A percentile compares a stretch with the other conserved stretches of the same genome.
These are phyloP conservation scores for Drosophila tanythrix DNA, from an alignment of 2,888 invertebrate genomes.

Conservation along the genomic window DNA sequence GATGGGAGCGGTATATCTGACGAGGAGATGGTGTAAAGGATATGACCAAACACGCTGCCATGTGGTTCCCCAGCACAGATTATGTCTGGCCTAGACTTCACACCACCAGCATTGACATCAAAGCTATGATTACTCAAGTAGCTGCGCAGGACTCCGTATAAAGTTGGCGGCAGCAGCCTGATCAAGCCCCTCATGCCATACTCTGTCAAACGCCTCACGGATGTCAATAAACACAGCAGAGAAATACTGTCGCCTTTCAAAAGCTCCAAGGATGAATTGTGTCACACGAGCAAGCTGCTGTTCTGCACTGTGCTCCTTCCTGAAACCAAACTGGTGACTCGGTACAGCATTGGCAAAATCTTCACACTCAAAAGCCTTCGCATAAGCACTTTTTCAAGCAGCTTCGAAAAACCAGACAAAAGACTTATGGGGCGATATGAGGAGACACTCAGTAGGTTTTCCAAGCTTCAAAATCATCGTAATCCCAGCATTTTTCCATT, in stretches of 20 bases:
- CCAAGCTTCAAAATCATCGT: background rate
- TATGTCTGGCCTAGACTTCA: too few species aligned
- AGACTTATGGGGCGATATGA: background rate
- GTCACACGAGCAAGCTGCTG: constrained; percentile 1
- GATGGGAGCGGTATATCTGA: too few species aligned
- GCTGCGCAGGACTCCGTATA: background rate
- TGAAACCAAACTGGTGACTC: background rate
- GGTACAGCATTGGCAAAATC: background rate
- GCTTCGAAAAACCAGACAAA: background rate
- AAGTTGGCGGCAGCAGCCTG: background rate
- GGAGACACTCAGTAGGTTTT: background rate
- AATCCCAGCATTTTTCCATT: background rate
- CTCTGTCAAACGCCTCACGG: background rate
- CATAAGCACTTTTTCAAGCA: background rate
- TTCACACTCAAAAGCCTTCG: background rate
- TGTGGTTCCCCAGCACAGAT: too few species aligned
- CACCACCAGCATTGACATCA: too few species aligned
- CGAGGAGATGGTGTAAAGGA: too few species aligned
- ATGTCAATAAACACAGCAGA: constrained; percentile 2
- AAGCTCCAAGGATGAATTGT: background rate
- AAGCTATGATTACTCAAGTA: too few species aligned
- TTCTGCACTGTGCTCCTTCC: background rate
- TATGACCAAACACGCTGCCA: too few species aligned
- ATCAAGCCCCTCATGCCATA: background rate
- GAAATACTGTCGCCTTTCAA: background rate